Conservation (phyloP, 2,113 vertebrate genomes). For the Pelodiscus sinensis region DNA sequence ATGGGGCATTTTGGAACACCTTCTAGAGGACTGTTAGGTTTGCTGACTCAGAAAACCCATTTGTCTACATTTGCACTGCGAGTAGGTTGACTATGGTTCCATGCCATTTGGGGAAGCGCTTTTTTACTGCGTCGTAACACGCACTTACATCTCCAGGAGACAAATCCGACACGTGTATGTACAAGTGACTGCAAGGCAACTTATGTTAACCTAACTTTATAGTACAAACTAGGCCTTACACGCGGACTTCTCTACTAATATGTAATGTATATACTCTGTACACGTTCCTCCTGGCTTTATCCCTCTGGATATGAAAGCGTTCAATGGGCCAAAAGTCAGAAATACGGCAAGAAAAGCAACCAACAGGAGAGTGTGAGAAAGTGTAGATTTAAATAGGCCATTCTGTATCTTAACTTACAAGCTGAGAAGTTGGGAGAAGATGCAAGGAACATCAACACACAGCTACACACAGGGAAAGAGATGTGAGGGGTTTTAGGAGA, state of each 20-base stretch:
- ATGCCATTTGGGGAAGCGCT: not conserved
- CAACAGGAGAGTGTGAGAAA: not conserved
- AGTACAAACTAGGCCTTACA: not conserved
- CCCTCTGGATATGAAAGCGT: not conserved
- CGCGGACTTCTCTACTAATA: slow-evolving; percentile 12
- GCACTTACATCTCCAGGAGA: not conserved
- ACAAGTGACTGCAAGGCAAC: not conserved
- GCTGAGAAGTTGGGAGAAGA: too few species aligned
- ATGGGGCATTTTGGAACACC: not conserved
- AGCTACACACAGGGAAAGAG: not conserved
- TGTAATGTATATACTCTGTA: not conserved
- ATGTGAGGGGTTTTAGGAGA: not conserved
- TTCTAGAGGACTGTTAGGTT: not conserved
- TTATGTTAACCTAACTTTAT: not conserved
- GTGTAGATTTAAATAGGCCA: not conserved
- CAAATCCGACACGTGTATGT: not conserved
- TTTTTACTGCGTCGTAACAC: not conserved
- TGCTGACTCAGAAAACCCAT: not conserved
- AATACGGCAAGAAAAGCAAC: not conserved
- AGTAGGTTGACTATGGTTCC: not conserved
- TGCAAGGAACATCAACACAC: not conserved
- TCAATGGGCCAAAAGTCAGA: not conserved
- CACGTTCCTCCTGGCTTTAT: not conserved
- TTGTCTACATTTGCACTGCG: not conserved
- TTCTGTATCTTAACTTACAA: not conserved